These are phyloP conservation scores for Kobus ellipsiprymnus DNA, from an alignment of 2,113 vertebrate species.

Conservation along the genomic window DNA sequence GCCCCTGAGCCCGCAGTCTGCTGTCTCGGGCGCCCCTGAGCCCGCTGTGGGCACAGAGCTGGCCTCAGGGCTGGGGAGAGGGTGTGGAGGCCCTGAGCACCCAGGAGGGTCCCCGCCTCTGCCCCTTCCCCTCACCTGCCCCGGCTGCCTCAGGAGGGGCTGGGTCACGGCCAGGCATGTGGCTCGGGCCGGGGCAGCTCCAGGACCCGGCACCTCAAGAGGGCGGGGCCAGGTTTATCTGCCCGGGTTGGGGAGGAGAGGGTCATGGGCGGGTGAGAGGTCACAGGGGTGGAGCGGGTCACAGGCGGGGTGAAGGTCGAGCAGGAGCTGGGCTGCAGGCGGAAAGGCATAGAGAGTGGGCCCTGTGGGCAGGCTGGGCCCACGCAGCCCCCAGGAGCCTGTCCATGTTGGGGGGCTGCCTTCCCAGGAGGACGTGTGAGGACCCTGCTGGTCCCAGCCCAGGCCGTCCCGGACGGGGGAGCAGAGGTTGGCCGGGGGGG, in stretches of 20 bases:
- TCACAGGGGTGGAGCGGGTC: background rate
- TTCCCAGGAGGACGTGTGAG: accelerated
- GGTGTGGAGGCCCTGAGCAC: background rate
- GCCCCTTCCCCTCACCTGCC: accelerated
- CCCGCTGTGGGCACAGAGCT: accelerated
- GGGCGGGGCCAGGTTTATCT: background rate
- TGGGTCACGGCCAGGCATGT: accelerated
- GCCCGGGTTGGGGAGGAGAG: background rate
- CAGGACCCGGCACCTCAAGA: accelerated
- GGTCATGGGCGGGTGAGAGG: background rate
- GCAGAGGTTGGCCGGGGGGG: accelerated
- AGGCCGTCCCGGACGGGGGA: too few relatives aligned
- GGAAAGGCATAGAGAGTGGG: too few relatives aligned
- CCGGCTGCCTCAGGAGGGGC: background rate
- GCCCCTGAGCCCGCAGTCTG: background rate
- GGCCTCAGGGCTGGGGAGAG: background rate
- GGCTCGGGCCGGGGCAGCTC: too few relatives aligned
- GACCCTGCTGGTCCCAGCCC: too few relatives aligned
- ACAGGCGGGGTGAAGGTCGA: accelerated
- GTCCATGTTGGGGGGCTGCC: accelerated
- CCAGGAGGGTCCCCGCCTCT: background rate
- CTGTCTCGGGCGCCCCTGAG: accelerated
- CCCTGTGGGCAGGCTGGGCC: background rate
- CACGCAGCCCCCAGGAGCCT: background rate
- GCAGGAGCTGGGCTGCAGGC: background rate